Evolutionary conservation across 2,113 vertebrate species (phyloP).

Genomic region (Argyrosomus japonicus): DNA sequence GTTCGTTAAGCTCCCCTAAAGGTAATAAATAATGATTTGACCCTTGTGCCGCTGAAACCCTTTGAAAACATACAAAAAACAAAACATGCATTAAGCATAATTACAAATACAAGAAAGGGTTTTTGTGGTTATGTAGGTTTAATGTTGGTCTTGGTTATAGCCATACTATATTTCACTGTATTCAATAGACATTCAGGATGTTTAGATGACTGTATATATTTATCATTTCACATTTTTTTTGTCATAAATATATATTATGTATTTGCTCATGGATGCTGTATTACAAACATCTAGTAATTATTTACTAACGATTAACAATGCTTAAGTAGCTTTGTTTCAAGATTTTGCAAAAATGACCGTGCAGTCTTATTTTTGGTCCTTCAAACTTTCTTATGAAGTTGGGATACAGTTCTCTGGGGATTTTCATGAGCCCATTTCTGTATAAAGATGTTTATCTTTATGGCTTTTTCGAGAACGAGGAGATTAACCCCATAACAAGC

Average conservation of each 20-base stretch:
- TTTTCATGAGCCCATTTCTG: constrained; percentile 65
- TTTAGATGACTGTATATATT: background rate
- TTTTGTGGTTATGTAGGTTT: background rate
- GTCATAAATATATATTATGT: background rate
- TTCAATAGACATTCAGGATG: background rate
- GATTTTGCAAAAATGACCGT: constrained; percentile 51
- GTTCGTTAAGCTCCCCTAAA: constrained; percentile 7
- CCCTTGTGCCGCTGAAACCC: background rate
- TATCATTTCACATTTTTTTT: background rate
- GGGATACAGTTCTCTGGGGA: constrained; percentile 63
- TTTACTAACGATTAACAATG: background rate
- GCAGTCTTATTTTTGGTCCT: constrained; percentile 71
- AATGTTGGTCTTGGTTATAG: background rate
- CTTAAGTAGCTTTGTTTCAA: constrained; percentile 16
- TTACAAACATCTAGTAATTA: background rate
- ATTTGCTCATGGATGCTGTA: background rate
- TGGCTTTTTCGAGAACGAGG: constrained; percentile 75
- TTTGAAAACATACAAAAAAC: background rate
- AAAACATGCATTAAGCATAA: background rate
- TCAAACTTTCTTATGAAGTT: constrained; percentile 79
- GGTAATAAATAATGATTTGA: background rate
- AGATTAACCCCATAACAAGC: constrained; percentile 84
- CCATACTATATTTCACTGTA: background rate
- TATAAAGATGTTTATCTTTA: constrained; percentile 78
- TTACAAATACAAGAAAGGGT: background rate